These are phyloP conservation scores for Cephalopholis sonnerati DNA, from an alignment of 2,113 vertebrate genomes.

Conservation along the genomic window DNA sequence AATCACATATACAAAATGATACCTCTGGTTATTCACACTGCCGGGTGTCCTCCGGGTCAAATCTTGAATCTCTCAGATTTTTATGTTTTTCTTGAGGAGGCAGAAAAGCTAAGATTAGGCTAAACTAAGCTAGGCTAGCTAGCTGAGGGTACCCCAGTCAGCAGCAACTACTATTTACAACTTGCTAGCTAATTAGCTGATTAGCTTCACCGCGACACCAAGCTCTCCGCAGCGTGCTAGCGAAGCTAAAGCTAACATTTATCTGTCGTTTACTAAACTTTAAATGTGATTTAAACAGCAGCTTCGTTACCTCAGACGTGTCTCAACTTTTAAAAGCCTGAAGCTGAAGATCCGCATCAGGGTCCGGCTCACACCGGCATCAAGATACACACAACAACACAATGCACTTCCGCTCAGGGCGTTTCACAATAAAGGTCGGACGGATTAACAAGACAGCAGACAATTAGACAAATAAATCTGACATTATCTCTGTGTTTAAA, in stretches of 20 bases:
- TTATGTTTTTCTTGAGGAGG: too few relatives aligned
- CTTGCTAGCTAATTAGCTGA: conserved; percentile 19
- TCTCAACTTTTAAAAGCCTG: conserved; percentile 37
- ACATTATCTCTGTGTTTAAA: too few relatives aligned
- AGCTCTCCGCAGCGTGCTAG: too few relatives aligned
- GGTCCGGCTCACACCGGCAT: conserved; percentile 65
- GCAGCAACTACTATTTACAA: neutral
- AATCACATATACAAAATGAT: too few relatives aligned
- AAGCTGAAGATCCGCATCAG: conserved; percentile 51
- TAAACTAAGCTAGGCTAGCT: conserved; percentile 17
- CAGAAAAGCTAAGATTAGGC: neutral
- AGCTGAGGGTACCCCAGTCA: neutral
- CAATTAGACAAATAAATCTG: too few relatives aligned
- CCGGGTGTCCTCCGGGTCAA: neutral
- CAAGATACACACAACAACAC: neutral
- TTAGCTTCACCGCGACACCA: neutral
- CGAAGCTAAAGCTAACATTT: neutral
- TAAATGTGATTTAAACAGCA: neutral
- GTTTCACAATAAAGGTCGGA: conserved; percentile 31
- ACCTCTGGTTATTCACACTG: too few relatives aligned
- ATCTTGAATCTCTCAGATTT: neutral
- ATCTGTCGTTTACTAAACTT: neutral
- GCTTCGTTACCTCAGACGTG: conserved; percentile 21
- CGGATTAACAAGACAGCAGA: too few relatives aligned
- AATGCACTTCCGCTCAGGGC: neutral